Percentiles rank a stretch among this genome's conserved stretches.
These are phyloP conservation scores for Lysiphlebus fabarum DNA, from an alignment of 1,140 invertebrate species.

Conservation along the genomic window DNA sequence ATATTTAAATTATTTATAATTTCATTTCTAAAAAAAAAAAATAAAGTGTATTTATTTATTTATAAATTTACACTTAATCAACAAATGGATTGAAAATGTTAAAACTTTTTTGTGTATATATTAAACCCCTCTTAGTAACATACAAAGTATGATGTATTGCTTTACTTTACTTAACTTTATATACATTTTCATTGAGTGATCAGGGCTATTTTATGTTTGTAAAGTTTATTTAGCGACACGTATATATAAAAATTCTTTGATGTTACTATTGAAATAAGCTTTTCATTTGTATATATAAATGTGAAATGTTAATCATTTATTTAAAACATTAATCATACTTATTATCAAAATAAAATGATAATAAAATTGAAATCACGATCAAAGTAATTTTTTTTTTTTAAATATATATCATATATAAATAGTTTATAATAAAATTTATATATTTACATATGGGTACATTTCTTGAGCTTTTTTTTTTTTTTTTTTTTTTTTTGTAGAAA, in stretches of 20 bases:
- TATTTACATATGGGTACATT: no score
- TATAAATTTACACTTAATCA: constrained; percentile 54
- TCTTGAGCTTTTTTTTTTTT: no score
- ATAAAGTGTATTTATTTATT: constrained; percentile 28
- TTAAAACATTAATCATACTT: constrained; percentile 43
- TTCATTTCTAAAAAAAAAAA: no score
- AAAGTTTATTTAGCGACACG: constrained; percentile 52
- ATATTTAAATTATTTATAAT: no score
- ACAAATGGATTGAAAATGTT: constrained; percentile 52
- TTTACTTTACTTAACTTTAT: background rate
- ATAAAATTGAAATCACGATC: background rate
- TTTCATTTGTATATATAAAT: background rate
- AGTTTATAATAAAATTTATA: no score
- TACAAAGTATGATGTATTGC: background rate
- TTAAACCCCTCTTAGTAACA: no score
- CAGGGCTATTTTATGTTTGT: no score
- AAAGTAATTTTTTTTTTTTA: no score
- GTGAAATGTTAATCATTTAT: background rate
- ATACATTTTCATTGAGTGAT: background rate
- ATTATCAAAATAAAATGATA: constrained; percentile 34
- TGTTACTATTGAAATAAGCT: constrained; percentile 26
- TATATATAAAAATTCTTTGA: constrained; percentile 39
- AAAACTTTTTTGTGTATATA: constrained; percentile 32
- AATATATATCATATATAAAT: no score
- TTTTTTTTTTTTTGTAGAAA: no score